Evolutionary conservation across 1,140 invertebrate species (phyloP), one percentile per base, ranked within the genome.

Genomic region (Aphelenchoides avenae): DNA sequence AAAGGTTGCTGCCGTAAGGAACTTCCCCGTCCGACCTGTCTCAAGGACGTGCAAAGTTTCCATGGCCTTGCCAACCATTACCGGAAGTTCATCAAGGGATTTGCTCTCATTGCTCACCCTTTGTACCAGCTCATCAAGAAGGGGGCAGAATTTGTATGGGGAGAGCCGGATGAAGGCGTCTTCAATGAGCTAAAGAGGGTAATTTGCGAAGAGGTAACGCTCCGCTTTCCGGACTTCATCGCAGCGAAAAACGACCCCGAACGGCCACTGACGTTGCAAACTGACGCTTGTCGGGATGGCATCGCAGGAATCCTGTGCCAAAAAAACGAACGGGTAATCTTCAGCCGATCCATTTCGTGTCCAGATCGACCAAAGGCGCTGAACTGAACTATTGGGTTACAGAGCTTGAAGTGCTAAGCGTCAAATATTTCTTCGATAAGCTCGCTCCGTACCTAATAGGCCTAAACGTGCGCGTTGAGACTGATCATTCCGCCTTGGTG

Each of bases 221-320:
- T 70, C 22, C 31, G n/a, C 26, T 42, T 49, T 11, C 66, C 68
- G 5, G 52, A 69, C 24, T 51, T 44, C 11, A 42, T 34, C 1
- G 58, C 42, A 11, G 57, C 57, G 0, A 3, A 13, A 13, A 20
- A 33, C 22, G 57, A 53, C n/a, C 18, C 24, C 2, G 27, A 51
- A 51, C 41, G 47, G 37, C 26, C 42, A 24, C 71, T 71, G 27
- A 44, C 50, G 15, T 34, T 70, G 24, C 22, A 57, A 27, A 65
- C 55, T 2, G 68, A 71, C 42, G 68, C 68, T 9, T 44, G 46
- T 11, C 40, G 46, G 18, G 11, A 40, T 5, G 34, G 42, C 13
- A 44, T 69, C 6, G 59, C 62, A 11, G 61, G 52, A 13, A 50
- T 71, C 24, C 41, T 71, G 11, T 54, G 15, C 2, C 69, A 71